phyloP scores from a whole-genome alignment of 2,888 invertebrate genomes.

The Lithophane socia region DNA sequence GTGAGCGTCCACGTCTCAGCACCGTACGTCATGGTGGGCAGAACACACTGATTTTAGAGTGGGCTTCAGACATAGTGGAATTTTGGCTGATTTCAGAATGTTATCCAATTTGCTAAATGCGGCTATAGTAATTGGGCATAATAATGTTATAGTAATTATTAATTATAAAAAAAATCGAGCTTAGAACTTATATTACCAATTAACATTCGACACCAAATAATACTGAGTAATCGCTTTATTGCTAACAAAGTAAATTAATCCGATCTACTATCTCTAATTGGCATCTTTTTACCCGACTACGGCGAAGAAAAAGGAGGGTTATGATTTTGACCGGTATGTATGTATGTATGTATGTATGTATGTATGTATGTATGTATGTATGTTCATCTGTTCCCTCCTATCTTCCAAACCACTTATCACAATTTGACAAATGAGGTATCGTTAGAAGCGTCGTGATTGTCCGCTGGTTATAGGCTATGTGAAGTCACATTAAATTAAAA shows the following conservation, averaged over 20 bases:
- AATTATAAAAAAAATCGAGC: neutral
- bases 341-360: no score
- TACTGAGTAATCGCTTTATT: constrained; percentile 50
- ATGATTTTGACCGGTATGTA: no score
- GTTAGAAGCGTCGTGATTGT: no score
- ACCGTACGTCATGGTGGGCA: neutral
- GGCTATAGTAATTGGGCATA: neutral
- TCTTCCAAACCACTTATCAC: no score
- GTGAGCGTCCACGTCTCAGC: neutral
- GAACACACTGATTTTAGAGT: neutral
- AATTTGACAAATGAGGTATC: no score
- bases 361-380: no score
- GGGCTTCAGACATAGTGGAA: neutral
- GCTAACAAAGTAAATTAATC: constrained; percentile 68
- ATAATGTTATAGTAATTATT: neutral
- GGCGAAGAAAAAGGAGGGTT: no score
- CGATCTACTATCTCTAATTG: constrained; percentile 68
- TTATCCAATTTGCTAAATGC: neutral
- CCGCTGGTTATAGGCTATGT: no score
- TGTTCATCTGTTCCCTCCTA: no score
- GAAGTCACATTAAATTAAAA: no score
- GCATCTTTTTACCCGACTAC: constrained; percentile 73
- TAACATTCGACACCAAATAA: constrained; percentile 47
- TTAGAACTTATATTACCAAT: constrained; percentile 10
- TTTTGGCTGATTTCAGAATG: neutral